Percentiles rank a stretch among this genome's conserved stretches.
phyloP scores from a whole-genome alignment of 2,888 invertebrate species.

The Torymus auratus region DNA sequence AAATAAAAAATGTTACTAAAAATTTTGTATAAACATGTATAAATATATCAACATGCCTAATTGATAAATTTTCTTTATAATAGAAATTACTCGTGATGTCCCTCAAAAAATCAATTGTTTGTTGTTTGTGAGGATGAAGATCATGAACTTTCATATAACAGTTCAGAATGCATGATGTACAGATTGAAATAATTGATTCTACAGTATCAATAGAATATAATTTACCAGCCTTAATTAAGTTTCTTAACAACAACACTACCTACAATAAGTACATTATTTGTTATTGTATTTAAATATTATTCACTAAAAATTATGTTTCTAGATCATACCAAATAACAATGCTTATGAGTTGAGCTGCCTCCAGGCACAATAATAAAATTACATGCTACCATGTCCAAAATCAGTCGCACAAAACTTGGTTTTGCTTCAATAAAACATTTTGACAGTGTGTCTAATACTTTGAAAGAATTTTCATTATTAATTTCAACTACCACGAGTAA shows the following conservation, averaged over 20 bases:
- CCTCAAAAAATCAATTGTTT: constrained; percentile 68
- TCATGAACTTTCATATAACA: constrained; percentile 72
- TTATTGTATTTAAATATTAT: background rate
- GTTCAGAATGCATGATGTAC: constrained; percentile 65
- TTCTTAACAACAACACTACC: constrained; percentile 70
- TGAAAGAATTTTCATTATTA: constrained; percentile 61
- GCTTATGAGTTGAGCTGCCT: constrained; percentile 69
- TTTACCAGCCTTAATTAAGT: constrained; percentile 65
- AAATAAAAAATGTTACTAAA: constrained; percentile 9
- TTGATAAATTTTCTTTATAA: constrained; percentile 63
- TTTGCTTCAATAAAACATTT: constrained; percentile 70
- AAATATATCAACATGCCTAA: constrained; percentile 63
- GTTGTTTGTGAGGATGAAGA: constrained; percentile 70
- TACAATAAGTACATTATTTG: constrained; percentile 56
- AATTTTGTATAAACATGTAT: constrained; percentile 22
- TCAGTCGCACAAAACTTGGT: constrained; percentile 63
- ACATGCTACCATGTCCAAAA: constrained; percentile 67
- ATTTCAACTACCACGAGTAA: constrained; percentile 67
- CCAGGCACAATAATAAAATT: constrained; percentile 67
- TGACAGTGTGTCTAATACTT: constrained; percentile 67
- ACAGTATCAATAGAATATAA: constrained; percentile 62
- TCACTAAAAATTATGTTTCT: constrained; percentile 1
- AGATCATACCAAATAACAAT: constrained; percentile 69
- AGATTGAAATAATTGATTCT: constrained; percentile 67
- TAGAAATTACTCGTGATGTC: constrained; percentile 65